phyloP scores from a whole-genome alignment of 23 tunicate species.

The Clavelina lepadiformis region DNA sequence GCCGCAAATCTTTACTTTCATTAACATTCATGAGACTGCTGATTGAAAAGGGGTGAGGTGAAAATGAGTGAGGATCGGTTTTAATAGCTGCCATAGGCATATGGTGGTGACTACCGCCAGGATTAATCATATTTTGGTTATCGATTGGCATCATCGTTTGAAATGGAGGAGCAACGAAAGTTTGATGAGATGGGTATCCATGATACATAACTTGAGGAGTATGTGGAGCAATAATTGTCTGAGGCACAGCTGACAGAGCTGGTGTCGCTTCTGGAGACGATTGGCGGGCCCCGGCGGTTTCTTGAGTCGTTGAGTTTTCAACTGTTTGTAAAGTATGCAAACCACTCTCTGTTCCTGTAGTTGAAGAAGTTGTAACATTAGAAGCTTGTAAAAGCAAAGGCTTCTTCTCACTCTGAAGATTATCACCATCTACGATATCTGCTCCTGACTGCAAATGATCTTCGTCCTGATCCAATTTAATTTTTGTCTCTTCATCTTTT shows the following conservation, averaged over 20 bases:
- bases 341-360: conserved; percentile 5
- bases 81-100: conserved; percentile 40
- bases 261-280: conserved; percentile 17
- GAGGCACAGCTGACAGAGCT: conserved; percentile 15
- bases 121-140: not conserved
- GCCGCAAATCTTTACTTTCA: conserved; percentile 58
- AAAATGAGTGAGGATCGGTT: conserved; percentile 61
- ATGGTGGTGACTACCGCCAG: conserved; percentile 17
- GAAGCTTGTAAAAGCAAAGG: conserved; percentile 41
- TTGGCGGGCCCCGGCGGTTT: not conserved
- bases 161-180: conserved; percentile 15
- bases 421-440: conserved; percentile 10
- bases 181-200: conserved; percentile 29
- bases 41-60: conserved; percentile 91
- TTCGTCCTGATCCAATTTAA: conserved; percentile 16
- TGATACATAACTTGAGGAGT: conserved; percentile 32
- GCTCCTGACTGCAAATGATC: conserved; percentile 7
- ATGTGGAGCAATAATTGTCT: conserved; percentile 10
- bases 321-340: conserved; percentile 25
- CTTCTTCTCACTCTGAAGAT: conserved; percentile 32
- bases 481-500: conserved; percentile 29
- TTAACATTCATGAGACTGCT: conserved; percentile 56
- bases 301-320: not conserved
- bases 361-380: conserved; percentile 21
- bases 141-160: conserved; percentile 5